Evolutionary conservation across 2,797 vertebrate genomes (phyloP), one percentile per base, ranked within the genome.

Genomic region (Aplochiton taeniatus): DNA sequence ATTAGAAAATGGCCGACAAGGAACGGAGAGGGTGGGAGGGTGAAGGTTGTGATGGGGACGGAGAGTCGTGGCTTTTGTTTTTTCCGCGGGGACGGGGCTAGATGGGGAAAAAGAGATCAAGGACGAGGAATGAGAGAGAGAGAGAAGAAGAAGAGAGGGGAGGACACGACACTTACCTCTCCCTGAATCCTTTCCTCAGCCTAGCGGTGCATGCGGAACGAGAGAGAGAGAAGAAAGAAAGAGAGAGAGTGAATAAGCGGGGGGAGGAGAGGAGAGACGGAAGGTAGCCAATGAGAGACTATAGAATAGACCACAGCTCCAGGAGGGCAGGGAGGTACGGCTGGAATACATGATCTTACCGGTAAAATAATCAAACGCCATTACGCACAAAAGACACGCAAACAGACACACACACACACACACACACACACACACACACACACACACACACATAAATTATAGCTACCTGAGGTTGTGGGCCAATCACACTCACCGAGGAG

Each of bases 171-270:
- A 75, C 82, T 81, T 89, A 95, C 94, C 93, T 95, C 94, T 0
- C 93, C 94, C 63, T 95, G 94, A 86, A 95, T 94, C 90, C 92
- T 93, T 80, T 95, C 93, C 88, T 95, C 93, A 82, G 94, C 93
- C 94, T 95, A 89, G 85, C 43, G 78, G 66, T 68, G 58, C 66
- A 74, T 53, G 58, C 42, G 59, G 83, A 68, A 90, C 16, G 51
- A 61, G 68, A 66, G 62, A 48, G 64, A 65, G 13, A 74, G 74
- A 68, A 20, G 70, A 73, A 70, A 11, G 62, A 53, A 72, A 76
- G 69, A 87, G 71, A 76, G 41, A 48, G 49, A 66, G 55, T 63
- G 53, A 64, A 18, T 14, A 11, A 60, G 45, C 41, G 58, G 51
- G 20, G 31, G 17, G 46, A 51, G 59, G 42, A 11, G 46, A 57